Evolutionary conservation across 1,140 invertebrate genomes (phyloP).

Genomic region (Harpegnathos saltator): DNA sequence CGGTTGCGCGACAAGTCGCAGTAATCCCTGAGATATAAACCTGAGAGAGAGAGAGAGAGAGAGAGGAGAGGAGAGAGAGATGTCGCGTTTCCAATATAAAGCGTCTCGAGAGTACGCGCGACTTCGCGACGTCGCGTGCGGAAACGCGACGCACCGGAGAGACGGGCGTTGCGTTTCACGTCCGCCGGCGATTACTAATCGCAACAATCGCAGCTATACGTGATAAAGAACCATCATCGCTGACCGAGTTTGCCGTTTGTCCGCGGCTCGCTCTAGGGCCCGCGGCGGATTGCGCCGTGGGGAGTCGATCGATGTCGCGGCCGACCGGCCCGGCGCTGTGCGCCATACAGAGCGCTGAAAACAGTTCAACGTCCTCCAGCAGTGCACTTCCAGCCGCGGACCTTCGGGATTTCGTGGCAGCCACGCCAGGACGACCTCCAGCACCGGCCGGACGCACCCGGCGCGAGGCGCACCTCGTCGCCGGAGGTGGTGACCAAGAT

Average conservation of each 20-base stretch:
- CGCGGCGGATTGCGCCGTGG: neutral
- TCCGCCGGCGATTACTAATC: neutral
- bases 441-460: constrained; percentile 77
- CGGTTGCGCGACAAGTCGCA: no score
- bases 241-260: neutral
- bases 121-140: neutral
- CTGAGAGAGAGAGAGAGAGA: neutral
- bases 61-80: neutral
- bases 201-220: neutral
- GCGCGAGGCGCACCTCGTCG: constrained; percentile 70
- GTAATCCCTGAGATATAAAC: neutral
- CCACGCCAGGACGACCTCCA: constrained; percentile 70
- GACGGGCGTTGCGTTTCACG: neutral
- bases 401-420: constrained; percentile 53
- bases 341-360: constrained; percentile 10
- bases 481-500: constrained; percentile 76
- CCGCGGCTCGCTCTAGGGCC: neutral
- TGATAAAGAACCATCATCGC: neutral
- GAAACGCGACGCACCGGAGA: neutral
- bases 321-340: neutral
- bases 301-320: constrained; percentile 37
- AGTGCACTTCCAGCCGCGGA: constrained; percentile 74
- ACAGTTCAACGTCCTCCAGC: constrained; percentile 39
- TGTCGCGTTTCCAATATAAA: neutral
- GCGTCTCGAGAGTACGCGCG: neutral